Evolutionary conservation across 2,797 vertebrate species (phyloP), one percentile per base, ranked within the genome.

Genomic region (Sebastes taczanowskii): DNA sequence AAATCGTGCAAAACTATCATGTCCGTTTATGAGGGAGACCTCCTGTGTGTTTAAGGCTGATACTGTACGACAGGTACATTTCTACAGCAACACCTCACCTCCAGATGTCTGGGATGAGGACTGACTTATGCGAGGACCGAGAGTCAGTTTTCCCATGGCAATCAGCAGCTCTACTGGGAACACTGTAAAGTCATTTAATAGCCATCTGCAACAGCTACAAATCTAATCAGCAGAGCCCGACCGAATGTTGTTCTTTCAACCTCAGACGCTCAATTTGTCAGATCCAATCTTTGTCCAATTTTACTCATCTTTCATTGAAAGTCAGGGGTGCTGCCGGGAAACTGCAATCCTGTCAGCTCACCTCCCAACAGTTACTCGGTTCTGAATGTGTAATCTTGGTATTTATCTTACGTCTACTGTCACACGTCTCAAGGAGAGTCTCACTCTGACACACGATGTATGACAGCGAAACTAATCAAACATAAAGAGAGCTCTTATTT

Each of bases 181-280:
- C 74, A 58, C 7, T 27, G 68, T 74, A 2, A 63, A 81, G 55
- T 78, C 10, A 56, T 77, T 83, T 68, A 69, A 25, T 67, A 58
- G n/a, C 52, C 84, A 75, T 77, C 79, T 63, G 67, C 79, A 82
- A 42, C 42, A 77, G 55, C 60, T 55, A 56, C 63, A 73, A 76
- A 78, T 83, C 64, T 81, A 77, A 89, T 85, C 84, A 74, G 69
- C 56, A 83, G 20, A 77, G 61, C 30, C 25, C 0, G 3, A 64
- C 73, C 58, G 56, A 61, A 65, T 58, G 58, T 74, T 77, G 62
- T 72, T 84, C 78, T 78, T 78, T 77, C 79, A 80, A 29, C 79
- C 63, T 63, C 68, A 68, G 68, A 49, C 1, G 46, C 65, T 81
- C 56, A 61, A 64, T 76, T 74, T 82, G 52, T 78, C 78, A 71